A percentile compares a stretch with the other conserved stretches of the same genome.
Evolutionary conservation across 92 coral and sea anemone genomes (phyloP).

Genomic region (Zoanthus solanderi): DNA sequence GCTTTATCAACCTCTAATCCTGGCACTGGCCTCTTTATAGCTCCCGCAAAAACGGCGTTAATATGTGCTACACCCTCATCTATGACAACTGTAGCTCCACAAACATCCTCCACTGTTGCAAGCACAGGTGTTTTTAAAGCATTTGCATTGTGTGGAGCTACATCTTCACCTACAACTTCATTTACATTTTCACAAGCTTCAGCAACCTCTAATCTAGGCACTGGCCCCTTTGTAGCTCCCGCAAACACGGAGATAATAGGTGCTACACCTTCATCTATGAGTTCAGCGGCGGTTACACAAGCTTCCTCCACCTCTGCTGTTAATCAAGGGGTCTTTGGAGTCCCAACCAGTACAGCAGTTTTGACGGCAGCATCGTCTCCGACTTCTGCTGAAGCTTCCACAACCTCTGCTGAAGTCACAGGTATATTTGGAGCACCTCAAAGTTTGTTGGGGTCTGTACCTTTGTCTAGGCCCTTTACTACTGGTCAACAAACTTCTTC

Average conservation of each 20-base stretch:
- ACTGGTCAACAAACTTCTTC: too few species aligned
- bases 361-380: neutral
- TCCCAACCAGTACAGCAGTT: neutral
- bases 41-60: neutral
- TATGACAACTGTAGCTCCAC: neutral
- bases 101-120: neutral
- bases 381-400: neutral
- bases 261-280: neutral
- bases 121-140: neutral
- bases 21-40: neutral
- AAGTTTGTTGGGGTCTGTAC: neutral
- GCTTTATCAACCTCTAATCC: too few species aligned
- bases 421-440: neutral
- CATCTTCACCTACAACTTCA: neutral
- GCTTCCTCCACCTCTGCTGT: neutral
- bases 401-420: neutral
- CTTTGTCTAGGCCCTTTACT: neutral
- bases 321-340: neutral
- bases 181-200: too few species aligned
- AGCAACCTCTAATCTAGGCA: neutral
- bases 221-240: neutral
- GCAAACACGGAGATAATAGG: neutral
- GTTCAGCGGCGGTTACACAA: neutral
- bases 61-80: too few species aligned
- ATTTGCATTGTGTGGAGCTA: neutral